A percentile compares a stretch with the other conserved stretches of the same genome.
Conservation (phyloP, 37 sponge, comb jelly and placozoan genomes). For the Dysidea cf. avara region DNA sequence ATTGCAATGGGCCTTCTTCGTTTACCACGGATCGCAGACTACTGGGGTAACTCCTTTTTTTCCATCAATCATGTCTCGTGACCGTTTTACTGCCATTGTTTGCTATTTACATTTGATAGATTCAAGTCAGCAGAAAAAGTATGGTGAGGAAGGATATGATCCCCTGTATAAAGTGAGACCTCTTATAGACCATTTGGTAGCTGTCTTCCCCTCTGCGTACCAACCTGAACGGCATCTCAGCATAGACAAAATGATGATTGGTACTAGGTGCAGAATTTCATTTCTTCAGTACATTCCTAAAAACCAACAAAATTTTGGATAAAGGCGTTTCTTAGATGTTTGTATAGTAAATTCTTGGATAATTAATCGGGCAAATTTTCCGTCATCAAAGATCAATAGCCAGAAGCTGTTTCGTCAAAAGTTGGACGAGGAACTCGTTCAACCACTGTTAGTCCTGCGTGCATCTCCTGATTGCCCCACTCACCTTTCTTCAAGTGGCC, state of each 20-base stretch:
- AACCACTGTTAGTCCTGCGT: too few relatives aligned
- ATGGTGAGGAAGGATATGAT: slow-evolving; percentile 6
- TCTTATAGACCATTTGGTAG: neutral
- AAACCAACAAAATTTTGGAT: too few relatives aligned
- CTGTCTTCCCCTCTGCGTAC: slow-evolving; percentile 13
- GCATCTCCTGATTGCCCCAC: too few relatives aligned
- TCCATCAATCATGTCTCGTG: neutral
- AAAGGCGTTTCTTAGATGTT: too few relatives aligned
- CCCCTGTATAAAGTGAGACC: neutral
- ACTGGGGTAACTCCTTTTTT: neutral
- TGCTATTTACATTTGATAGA: slow-evolving; percentile 3
- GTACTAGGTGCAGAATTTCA: neutral
- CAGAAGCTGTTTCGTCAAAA: too few relatives aligned
- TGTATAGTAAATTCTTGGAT: too few relatives aligned
- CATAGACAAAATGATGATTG: neutral
- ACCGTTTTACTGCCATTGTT: neutral
- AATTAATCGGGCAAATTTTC: too few relatives aligned
- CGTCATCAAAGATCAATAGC: too few relatives aligned
- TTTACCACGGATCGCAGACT: neutral
- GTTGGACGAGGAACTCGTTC: too few relatives aligned
- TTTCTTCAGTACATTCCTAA: neutral
- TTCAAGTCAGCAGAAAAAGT: neutral
- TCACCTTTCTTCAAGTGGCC: too few relatives aligned
- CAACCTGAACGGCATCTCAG: neutral
- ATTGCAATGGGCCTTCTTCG: neutral